Percentiles rank a stretch among this genome's conserved stretches.
Evolutionary conservation across 35 echinoderm and acorn worm genomes (phyloP).

Genomic region (Apostichopus japonicus): DNA sequence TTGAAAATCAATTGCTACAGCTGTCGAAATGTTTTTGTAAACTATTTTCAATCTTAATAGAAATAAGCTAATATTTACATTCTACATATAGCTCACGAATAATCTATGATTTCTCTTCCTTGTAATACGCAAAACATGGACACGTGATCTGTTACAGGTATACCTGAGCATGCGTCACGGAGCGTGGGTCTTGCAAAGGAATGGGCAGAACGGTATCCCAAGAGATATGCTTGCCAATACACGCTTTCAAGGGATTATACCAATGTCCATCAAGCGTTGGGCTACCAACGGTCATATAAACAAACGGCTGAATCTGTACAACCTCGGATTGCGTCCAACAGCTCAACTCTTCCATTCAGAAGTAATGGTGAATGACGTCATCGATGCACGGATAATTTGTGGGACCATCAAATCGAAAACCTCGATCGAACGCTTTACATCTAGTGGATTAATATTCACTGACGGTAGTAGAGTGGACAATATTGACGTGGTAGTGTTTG

Average conservation of each 20-base stretch:
- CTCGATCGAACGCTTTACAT: conserved; percentile 46
- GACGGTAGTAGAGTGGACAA: conserved; percentile 53
- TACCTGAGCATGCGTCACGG: conserved; percentile 65
- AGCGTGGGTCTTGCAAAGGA: conserved; percentile 43
- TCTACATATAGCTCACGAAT: too few relatives aligned
- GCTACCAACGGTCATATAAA: neutral
- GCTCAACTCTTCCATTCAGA: neutral
- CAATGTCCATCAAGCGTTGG: neutral
- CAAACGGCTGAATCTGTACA: conserved; percentile 36
- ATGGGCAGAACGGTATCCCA: conserved; percentile 43
- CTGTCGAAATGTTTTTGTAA: too few relatives aligned
- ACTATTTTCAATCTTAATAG: too few relatives aligned
- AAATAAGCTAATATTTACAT: too few relatives aligned
- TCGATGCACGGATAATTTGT: conserved; percentile 48
- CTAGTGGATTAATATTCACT: conserved; percentile 35
- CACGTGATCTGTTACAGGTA: neutral
- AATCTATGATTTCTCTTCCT: too few relatives aligned
- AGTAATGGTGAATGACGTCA: conserved; percentile 59
- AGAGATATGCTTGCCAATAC: conserved; percentile 32
- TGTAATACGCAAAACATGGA: too few relatives aligned
- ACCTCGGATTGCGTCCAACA: conserved; percentile 27
- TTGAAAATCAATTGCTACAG: too few relatives aligned
- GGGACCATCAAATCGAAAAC: conserved; percentile 49
- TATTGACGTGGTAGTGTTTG: conserved; percentile 67
- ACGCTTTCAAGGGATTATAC: conserved; percentile 9